A percentile compares a stretch with the other conserved stretches of the same genome.
Evolutionary conservation across 2,888 invertebrate genomes (phyloP).

Genomic region (Empis livida): DNA sequence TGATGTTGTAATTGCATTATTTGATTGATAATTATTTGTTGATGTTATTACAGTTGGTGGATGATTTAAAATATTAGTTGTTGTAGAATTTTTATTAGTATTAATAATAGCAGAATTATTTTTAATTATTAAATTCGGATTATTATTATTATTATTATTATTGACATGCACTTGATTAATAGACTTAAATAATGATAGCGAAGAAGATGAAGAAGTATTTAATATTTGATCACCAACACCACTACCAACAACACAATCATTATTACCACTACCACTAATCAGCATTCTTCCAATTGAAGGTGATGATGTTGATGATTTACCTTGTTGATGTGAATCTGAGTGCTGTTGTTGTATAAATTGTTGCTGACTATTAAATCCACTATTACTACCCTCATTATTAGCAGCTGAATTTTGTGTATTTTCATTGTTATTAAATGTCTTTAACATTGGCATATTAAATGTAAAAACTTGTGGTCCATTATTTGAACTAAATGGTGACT

Average conservation of each 20-base stretch:
- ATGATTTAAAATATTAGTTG: constrained; percentile 3
- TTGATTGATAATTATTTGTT: constrained; percentile 13
- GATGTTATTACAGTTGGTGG: constrained; percentile 14
- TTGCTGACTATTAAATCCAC: constrained; percentile 7
- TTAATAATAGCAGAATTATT: not conserved
- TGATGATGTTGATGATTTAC: not conserved
- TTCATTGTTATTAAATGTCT: constrained; percentile 2
- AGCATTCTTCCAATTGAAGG: not conserved
- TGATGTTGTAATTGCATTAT: constrained; percentile 8
- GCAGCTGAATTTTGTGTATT: constrained; percentile 9
- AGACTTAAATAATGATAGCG: not conserved
- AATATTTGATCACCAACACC: too few relatives aligned
- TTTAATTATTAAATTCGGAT: not conserved
- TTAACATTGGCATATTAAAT: constrained; percentile 29
- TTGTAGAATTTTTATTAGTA: constrained; percentile 16
- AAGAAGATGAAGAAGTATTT: too few relatives aligned
- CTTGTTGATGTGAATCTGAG: constrained; percentile 8
- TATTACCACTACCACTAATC: too few relatives aligned
- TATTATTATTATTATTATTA: not conserved
- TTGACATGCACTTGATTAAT: not conserved
- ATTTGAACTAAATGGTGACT: constrained; percentile 30
- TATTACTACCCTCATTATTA: constrained; percentile 5
- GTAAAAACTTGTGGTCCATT: constrained; percentile 24
- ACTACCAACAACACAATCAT: too few relatives aligned
- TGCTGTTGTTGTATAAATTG: constrained; percentile 10